Evolutionary conservation across 2,797 vertebrate species (phyloP), one percentile per base, ranked within the genome.

Genomic region (Eulemur mongoz): DNA sequence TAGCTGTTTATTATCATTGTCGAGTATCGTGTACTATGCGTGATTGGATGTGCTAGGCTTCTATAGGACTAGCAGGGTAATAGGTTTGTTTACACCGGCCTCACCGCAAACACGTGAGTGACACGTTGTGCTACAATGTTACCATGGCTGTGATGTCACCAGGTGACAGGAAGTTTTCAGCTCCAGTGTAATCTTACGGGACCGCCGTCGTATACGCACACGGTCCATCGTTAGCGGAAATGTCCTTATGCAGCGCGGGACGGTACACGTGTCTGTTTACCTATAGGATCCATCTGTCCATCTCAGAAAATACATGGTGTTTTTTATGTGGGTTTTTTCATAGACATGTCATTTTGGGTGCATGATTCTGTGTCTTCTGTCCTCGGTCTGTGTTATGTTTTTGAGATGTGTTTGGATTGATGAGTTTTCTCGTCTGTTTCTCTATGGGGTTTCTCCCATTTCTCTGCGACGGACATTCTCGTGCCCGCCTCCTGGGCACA

Each of bases 361-460:
- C 30, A 0, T 9, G 20, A 30, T 43, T 63, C 30, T 25, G 0
- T 0, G 11, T 15, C 43, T 15, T 63, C 32, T 40, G 0, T 17
- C 38, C 45, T 54, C 17, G 0, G 32, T 43, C 23, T 80, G 83
- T 17, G 9, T 40, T n/a, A 20, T 0, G 35, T 63, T 25, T 54
- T 12, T 40, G 63, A 54, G 35, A 14, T 25, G 43, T 22, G 0
- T 17, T 18, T 9, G 14, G 35, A 65, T 50, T 35, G 65, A 52
- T 2, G 18, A 22, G 2, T 5, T 17, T 54, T 63, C n/a, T 61
- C 13, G 15, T 14, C 57, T 9, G 1, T 35, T 4, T 85, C 17
- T 27, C 12, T 38, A 0, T 18, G 48, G 63, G 2, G 23, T 13
- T 63, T 78, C 23, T 27, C 2, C 72, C 38, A 1, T 25, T 78